Conservation (phyloP, 2,888 invertebrate species). For the Aporophyla nigra region DNA sequence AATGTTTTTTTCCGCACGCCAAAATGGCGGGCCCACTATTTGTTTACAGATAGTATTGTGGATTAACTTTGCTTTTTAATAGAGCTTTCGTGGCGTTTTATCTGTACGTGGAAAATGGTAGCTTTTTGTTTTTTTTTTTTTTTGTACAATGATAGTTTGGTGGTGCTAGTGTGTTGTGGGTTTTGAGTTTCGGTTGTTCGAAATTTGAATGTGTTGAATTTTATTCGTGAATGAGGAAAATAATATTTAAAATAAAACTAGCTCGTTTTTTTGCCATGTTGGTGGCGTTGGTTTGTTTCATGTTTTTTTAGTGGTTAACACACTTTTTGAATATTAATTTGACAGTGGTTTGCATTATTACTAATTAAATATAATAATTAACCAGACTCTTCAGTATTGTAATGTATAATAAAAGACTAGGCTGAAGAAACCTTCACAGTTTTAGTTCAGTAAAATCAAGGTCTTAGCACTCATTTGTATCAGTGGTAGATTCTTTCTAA, state of each 20-base stretch:
- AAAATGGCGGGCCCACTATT: slow-evolving; percentile 89
- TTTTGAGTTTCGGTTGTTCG: slow-evolving; percentile 51
- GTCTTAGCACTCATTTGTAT: background rate
- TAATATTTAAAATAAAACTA: background rate
- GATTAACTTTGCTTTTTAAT: slow-evolving; percentile 61
- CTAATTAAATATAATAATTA: background rate
- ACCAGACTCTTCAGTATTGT: background rate
- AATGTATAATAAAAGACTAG: too few relatives aligned
- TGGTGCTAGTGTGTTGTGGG: slow-evolving; percentile 36
- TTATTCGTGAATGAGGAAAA: slow-evolving; percentile 19
- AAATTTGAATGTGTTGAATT: slow-evolving; percentile 49
- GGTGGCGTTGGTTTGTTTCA: background rate
- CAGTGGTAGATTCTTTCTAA: background rate
- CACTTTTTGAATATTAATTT: background rate
- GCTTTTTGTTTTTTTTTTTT: slow-evolving; percentile 25
- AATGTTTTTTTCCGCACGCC: slow-evolving; percentile 88
- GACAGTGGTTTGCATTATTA: background rate
- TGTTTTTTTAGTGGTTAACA: background rate
- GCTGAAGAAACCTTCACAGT: background rate
- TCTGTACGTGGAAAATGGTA: slow-evolving; percentile 50
- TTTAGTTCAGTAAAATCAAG: background rate
- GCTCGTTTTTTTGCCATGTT: background rate
- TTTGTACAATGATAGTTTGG: slow-evolving; percentile 35
- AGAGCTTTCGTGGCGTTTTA: slow-evolving; percentile 52
- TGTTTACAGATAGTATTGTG: slow-evolving; percentile 70